Evolutionary conservation across 2,888 invertebrate genomes (phyloP).

Genomic region (Temnothorax unifasciatus): DNA sequence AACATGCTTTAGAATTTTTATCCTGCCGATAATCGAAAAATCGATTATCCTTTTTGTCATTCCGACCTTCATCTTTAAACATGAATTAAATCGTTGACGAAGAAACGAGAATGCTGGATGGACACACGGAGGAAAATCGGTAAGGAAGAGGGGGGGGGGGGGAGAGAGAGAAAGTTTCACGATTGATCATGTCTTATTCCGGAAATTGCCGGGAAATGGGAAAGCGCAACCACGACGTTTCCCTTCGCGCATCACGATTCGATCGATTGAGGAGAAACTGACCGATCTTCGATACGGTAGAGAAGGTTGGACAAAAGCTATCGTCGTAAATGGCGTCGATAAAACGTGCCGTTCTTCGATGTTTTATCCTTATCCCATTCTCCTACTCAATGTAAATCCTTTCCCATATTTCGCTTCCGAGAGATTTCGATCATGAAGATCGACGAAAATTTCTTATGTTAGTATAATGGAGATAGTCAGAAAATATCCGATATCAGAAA

Average conservation of each 20-base stretch:
- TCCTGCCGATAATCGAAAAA: conserved; percentile 35
- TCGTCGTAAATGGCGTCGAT: conserved; percentile 41
- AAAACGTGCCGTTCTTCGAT: conserved; percentile 25
- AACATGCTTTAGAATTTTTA: conserved; percentile 9
- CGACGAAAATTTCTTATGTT: background rate
- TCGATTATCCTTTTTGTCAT: background rate
- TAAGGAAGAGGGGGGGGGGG: background rate
- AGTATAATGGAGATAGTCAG: background rate
- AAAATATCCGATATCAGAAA: background rate
- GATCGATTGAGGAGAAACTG: conserved; percentile 26
- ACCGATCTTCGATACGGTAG: conserved; percentile 21
- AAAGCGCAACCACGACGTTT: conserved; percentile 67
- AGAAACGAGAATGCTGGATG: conserved; percentile 12
- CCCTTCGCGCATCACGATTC: conserved; percentile 7
- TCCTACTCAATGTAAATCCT: conserved; percentile 30
- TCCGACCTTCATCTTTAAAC: conserved; percentile 24
- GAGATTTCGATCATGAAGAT: conserved; percentile 34
- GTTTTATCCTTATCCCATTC: conserved; percentile 30
- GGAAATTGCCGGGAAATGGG: conserved; percentile 83
- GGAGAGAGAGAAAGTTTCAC: conserved; percentile 64
- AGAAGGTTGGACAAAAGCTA: conserved; percentile 42
- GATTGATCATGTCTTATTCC: conserved; percentile 68
- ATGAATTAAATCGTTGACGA: conserved; percentile 18
- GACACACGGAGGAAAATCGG: background rate
- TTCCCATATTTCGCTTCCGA: conserved; percentile 31